phyloP scores from a whole-genome alignment of 64 coral and sea anemone species.

The Anthopleura sola region DNA sequence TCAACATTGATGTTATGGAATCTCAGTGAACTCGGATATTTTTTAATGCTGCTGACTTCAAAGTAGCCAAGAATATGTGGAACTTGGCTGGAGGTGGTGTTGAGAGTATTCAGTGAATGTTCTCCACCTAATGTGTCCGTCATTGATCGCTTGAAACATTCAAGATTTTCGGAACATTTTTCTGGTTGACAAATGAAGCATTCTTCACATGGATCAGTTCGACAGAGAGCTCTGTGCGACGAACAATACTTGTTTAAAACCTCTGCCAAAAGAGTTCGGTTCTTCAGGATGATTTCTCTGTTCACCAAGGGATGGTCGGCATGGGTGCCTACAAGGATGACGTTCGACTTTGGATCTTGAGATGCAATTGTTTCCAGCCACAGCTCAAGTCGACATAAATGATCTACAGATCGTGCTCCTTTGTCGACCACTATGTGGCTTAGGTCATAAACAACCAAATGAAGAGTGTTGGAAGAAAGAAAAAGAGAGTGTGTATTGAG shows the following conservation, averaged over 20 bases:
- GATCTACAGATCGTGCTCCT: too few species aligned
- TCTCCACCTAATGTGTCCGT: too few species aligned
- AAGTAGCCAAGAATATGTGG: constrained; percentile 75
- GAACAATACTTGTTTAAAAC: background rate
- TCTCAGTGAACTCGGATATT: too few species aligned
- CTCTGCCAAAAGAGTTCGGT: constrained; percentile 26
- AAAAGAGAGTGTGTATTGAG: too few species aligned
- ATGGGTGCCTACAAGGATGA: constrained; percentile 66
- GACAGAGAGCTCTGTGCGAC: constrained; percentile 20
- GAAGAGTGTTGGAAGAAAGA: too few species aligned
- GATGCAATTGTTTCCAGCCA: constrained; percentile 67
- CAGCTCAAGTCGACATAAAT: too few species aligned
- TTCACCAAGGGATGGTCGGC: constrained; percentile 63
- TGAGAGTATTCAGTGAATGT: background rate
- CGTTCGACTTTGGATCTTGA: constrained; percentile 65
- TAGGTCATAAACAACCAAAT: too few species aligned
- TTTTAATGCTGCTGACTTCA: constrained; percentile 50
- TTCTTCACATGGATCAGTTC: too few species aligned
- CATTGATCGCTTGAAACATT: background rate
- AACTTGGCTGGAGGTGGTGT: constrained; percentile 38
- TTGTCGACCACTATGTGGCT: too few species aligned
- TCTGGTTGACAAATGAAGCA: constrained; percentile 27
- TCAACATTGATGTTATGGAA: too few species aligned
- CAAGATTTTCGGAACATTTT: background rate
- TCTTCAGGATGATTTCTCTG: constrained; percentile 37